Evolutionary conservation across 2,888 invertebrate genomes (phyloP).

Genomic region (Amphipoea oculea): DNA sequence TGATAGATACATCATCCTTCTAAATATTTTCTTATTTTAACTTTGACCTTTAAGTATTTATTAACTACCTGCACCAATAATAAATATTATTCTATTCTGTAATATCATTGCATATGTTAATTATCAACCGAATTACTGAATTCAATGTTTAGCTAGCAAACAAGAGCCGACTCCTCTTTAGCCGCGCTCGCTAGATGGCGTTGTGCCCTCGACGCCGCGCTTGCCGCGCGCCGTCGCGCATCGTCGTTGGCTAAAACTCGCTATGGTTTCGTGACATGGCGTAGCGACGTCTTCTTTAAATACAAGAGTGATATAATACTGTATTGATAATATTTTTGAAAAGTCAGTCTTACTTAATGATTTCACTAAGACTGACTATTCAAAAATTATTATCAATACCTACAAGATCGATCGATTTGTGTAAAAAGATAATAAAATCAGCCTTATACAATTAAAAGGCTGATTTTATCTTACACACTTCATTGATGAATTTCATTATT

Average conservation of each 20-base stretch:
- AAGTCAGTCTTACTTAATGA: too few species aligned
- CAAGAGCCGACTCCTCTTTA: neutral
- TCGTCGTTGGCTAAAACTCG: too few species aligned
- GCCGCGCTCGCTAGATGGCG: neutral
- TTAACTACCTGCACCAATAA: neutral
- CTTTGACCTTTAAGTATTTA: neutral
- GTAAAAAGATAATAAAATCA: too few species aligned
- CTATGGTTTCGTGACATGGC: too few species aligned
- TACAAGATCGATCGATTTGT: too few species aligned
- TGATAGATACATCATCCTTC: too few species aligned
- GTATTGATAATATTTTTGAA: neutral
- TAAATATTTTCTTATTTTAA: neutral
- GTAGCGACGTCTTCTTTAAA: too few species aligned
- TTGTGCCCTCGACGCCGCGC: neutral
- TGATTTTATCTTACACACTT: neutral
- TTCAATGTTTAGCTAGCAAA: neutral
- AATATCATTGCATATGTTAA: neutral
- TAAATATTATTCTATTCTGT: neutral
- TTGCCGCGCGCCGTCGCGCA: neutral
- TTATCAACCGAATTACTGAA: neutral
- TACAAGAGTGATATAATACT: too few species aligned
- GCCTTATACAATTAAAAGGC: neutral
- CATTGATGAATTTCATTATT: neutral
- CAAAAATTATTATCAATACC: too few species aligned
- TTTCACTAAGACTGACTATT: too few species aligned